phyloP scores from a whole-genome alignment of 2,797 vertebrate genomes.

The Graptemys geographica region DNA sequence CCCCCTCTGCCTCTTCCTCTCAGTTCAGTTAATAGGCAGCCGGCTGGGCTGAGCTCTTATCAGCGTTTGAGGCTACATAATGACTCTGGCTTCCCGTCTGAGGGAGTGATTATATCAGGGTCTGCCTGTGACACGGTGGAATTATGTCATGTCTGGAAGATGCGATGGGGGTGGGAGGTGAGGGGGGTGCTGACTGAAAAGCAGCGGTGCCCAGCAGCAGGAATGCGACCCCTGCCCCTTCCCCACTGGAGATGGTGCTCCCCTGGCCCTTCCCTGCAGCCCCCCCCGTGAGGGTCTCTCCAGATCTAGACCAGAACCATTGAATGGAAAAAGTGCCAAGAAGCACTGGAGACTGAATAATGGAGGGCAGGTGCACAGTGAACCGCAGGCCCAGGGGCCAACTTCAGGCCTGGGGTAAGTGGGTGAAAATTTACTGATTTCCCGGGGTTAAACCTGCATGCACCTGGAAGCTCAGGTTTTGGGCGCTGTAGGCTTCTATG shows the following conservation, averaged over 20 bases:
- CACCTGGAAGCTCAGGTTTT: not conserved
- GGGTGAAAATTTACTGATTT: not conserved
- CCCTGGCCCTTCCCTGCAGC: not conserved
- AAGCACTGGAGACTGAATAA: not conserved
- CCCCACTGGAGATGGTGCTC: not conserved
- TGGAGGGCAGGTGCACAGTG: not conserved
- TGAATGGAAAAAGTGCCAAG: not conserved
- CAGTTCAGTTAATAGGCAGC: not conserved
- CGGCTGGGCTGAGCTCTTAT: slow-evolving; percentile 6
- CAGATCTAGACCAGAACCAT: not conserved
- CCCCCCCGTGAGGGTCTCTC: not conserved
- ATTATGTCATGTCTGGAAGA: slow-evolving; percentile 38
- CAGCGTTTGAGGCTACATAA: slow-evolving; percentile 36
- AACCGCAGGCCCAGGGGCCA: not conserved
- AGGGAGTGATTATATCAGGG: slow-evolving; percentile 10
- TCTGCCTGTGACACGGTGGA: not conserved
- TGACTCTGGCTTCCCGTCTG: slow-evolving; percentile 25
- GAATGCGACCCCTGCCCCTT: not conserved
- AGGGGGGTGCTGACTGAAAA: not conserved
- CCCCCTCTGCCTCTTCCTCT: not conserved
- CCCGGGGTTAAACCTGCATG: not conserved
- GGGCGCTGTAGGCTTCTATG: not conserved
- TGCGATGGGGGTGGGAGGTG: not conserved
- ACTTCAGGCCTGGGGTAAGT: not conserved
- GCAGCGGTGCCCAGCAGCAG: not conserved